Evolutionary conservation across 2,797 vertebrate species (phyloP), one percentile per base, ranked within the genome.

Genomic region (Ctenopoma multispine): DNA sequence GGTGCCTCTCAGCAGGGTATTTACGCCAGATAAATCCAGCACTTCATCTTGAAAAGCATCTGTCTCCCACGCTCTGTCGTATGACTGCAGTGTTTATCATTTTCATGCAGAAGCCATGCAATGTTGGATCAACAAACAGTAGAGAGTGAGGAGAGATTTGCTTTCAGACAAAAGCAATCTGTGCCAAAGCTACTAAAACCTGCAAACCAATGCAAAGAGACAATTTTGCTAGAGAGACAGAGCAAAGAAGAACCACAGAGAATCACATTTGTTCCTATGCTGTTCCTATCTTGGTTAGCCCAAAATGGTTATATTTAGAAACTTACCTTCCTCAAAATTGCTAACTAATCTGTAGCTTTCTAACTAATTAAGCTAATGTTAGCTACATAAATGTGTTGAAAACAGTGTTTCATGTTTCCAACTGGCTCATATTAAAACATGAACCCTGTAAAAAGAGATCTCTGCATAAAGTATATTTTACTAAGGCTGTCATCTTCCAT

Each of bases 11-110:
- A 77, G 83, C 80, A 46, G 74, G 81, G 61, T 67, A 69, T 82
- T 82, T 60, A 79, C 31, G 15, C 41, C 69, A 63, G 73, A 78
- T 88, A 82, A 91, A 93, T 87, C 79, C 80, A 85, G 88, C 79
- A 71, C 87, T 87, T 81, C 82, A 87, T 91, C 87, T 87, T 86
- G 70, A 90, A 90, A 83, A 89, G 84, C 87, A 89, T 89, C 80
- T 84, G 82, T 88, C 89, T 84, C 91, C 90, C 88, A 91, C 89
- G 63, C 90, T 44, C 64, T 63, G 81, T 87, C 87, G 86, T 66
- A 59, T 77, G 84, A 92, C 81, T 85, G 79, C 83, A 68, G 80
- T 82, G 83, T 89, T 88, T 85, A 84, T 89, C 79, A 77, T 80
- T 80, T 72, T 48, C 58, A 85, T 79, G 59, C 79, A 81, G 69